Base-by-base conservation (phyloP, 1,140 invertebrate species). In the Dinoponera quadriceps region DNA sequence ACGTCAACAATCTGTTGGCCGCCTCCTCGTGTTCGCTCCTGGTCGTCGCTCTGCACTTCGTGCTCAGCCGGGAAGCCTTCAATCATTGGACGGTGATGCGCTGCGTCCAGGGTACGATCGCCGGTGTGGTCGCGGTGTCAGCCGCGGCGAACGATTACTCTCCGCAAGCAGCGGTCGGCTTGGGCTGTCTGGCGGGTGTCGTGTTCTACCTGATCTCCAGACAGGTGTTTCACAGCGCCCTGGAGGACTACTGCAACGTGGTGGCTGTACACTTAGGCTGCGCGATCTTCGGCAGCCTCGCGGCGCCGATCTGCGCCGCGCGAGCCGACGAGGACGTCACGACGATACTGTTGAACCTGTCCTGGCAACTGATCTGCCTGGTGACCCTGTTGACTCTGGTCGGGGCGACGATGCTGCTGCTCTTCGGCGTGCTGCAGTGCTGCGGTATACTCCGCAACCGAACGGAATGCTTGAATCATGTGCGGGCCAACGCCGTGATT, bases 181-280 rank as follows among this genome's bases (percentile, higher is more conserved):
- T 92, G 22, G 89, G 86, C 9, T 83, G 55, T 14, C 20, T 55
- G 18, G 85, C 82, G 55, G 91, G 91, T 13, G 22, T 91, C 0
- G 18, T 89, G 1, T 90, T 89, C 62, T 90, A 89, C 20, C 25
- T 89, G 11, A 33, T 85, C 2, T 84, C 91, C 1, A 88, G 75
- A 74, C 18, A 60, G n/a, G 60, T 92, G 2, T 91, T 91, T 66
- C 49, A 49, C 44, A 91, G 84, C 38, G 83, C 88, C 0, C 57
- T 92, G 9, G 91, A 92, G 51, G 91, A 92, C 66, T 91, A 92
- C 29, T 92, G 91, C 69, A 92, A 92, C 38, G 75, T 90, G 3
- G 20, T 90, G 14, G 84, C 88, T 0, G 84, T 84, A 16, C 89
- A 92, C 60, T 51, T 92, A 1, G 66, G 81, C 25, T 89, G 74